phyloP scores from a whole-genome alignment of 2,888 invertebrate species.

The Oscheius onirici region DNA sequence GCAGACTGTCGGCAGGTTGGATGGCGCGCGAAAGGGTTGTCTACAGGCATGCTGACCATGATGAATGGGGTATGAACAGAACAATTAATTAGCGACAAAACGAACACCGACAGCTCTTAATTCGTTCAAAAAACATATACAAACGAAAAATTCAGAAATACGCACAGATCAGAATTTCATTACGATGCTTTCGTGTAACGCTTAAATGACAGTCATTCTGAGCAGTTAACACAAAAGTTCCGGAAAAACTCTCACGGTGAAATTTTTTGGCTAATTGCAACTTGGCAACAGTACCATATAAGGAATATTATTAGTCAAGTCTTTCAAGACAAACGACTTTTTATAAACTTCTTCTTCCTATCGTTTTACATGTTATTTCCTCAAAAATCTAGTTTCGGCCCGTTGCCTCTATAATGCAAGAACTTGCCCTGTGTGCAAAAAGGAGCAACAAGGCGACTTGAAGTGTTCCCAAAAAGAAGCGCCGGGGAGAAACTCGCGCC shows the following conservation, averaged over 20 bases:
- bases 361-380: background rate
- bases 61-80: conserved; percentile 34
- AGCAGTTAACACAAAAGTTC: no score
- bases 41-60: conserved; percentile 31
- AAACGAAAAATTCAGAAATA: no score
- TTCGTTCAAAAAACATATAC: no score
- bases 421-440: conserved; percentile 12
- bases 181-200: no score
- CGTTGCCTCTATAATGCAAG: background rate
- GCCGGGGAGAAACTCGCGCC: background rate
- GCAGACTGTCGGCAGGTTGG: conserved; percentile 29
- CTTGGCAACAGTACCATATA: no score
- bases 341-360: background rate
- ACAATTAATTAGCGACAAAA: conserved; percentile 29
- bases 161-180: no score
- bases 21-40: conserved; percentile 19
- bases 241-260: no score
- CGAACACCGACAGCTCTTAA: conserved; percentile 9
- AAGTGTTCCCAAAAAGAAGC: conserved; percentile 6
- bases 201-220: no score
- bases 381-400: background rate
- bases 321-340: no score
- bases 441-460: conserved; percentile 11
- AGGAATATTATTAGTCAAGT: no score
- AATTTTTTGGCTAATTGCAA: no score